Percentiles rank a stretch among this genome's conserved stretches.
Conservation (phyloP, 2,888 invertebrate genomes). For the Pilophorus perplexus region DNA sequence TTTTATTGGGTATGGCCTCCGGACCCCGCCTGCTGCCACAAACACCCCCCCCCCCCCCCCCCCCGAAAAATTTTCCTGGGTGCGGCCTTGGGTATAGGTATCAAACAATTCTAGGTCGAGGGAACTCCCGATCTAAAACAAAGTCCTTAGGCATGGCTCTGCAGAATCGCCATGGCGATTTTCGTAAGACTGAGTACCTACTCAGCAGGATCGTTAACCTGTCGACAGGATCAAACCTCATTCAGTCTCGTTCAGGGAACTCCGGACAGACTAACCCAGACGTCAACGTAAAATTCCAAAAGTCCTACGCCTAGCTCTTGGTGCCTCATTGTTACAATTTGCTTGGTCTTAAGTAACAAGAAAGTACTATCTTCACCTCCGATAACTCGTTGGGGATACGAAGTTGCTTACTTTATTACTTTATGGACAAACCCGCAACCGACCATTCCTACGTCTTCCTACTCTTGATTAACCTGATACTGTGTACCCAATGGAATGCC, state of each 20-base stretch:
- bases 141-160: not conserved
- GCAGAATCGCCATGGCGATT: too few relatives aligned
- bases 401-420: not conserved
- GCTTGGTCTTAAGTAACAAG: too few relatives aligned
- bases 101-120: too few relatives aligned
- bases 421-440: not conserved
- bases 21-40: too few relatives aligned
- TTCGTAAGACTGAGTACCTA: not conserved
- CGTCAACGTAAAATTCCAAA: not conserved
- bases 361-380: too few relatives aligned
- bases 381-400: too few relatives aligned
- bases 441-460: not conserved
- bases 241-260: not conserved
- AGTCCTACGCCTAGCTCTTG: too few relatives aligned
- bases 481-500: not conserved
- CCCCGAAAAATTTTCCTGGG: not conserved
- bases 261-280: not conserved
- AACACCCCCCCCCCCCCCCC: not conserved
- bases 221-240: not conserved
- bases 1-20: too few relatives aligned
- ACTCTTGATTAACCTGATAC: not conserved
- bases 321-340: too few relatives aligned
- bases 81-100: too few relatives aligned
- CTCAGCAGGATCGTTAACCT: not conserved
- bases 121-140: not conserved